These are phyloP conservation scores for Cosmia pyralina DNA, from an alignment of 2,888 invertebrate genomes.

Conservation along the genomic window DNA sequence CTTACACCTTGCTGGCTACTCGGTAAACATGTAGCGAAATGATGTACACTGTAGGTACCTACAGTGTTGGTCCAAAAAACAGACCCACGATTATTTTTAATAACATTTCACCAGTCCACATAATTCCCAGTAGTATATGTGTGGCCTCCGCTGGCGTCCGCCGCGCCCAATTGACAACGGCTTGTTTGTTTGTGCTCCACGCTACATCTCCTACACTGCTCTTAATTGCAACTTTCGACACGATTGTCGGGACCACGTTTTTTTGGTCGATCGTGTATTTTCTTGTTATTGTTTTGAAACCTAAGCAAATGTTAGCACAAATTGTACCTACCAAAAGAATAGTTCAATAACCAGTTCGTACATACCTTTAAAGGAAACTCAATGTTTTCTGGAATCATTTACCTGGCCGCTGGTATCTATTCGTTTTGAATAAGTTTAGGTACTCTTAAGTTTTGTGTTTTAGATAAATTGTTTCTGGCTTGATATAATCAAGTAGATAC, in stretches of 20 bases:
- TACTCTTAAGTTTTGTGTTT: not conserved
- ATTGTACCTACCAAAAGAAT: too few species aligned
- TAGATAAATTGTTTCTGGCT: not conserved
- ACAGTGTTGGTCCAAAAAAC: slow-evolving; percentile 21
- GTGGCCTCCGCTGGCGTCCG: slow-evolving; percentile 78
- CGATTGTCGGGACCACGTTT: slow-evolving; percentile 52
- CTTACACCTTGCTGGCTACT: not conserved
- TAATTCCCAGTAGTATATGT: slow-evolving; percentile 79
- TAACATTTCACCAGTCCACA: slow-evolving; percentile 37
- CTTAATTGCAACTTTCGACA: slow-evolving; percentile 83
- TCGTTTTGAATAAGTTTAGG: slow-evolving; percentile 2
- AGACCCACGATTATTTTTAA: slow-evolving; percentile 43
- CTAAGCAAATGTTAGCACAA: not conserved
- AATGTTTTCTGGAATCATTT: not conserved
- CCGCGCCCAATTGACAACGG: slow-evolving; percentile 79
- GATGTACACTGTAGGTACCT: slow-evolving; percentile 26
- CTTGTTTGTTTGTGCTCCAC: slow-evolving; percentile 74
- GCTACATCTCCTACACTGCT: slow-evolving; percentile 75
- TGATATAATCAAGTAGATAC: not conserved
- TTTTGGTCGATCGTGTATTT: slow-evolving; percentile 33
- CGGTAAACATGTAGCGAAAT: not conserved
- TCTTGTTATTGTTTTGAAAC: slow-evolving; percentile 27
- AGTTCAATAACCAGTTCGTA: not conserved
- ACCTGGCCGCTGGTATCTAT: not conserved
- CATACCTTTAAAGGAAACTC: not conserved